Evolutionary conservation across 2,113 vertebrate genomes (phyloP).

Genomic region (Zosterops japonicus): DNA sequence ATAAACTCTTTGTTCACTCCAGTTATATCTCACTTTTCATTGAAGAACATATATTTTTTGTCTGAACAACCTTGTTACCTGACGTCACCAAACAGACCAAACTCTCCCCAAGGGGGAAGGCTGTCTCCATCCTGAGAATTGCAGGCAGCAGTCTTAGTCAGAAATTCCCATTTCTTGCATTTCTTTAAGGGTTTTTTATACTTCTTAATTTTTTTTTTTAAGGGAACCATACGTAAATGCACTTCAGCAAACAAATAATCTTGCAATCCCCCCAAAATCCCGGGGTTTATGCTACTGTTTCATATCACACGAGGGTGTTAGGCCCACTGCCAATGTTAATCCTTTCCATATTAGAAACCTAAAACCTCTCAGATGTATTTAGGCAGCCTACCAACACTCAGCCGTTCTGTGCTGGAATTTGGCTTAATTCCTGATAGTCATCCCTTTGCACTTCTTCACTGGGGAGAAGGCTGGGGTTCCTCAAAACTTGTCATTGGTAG

Average conservation of each 20-base stretch:
- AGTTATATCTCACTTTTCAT: neutral
- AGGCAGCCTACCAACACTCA: conserved; percentile 8
- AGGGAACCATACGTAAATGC: neutral
- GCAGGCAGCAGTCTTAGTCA: neutral
- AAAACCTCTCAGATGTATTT: conserved; percentile 43
- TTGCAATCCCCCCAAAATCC: neutral
- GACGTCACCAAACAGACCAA: neutral
- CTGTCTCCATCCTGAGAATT: neutral
- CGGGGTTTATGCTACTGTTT: conserved; percentile 53
- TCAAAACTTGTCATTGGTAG: neutral
- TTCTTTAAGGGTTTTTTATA: neutral
- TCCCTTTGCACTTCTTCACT: neutral
- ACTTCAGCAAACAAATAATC: conserved; percentile 30
- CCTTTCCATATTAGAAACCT: conserved; percentile 38
- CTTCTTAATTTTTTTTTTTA: neutral
- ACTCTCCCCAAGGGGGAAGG: neutral
- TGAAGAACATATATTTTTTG: neutral
- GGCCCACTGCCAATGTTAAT: conserved; percentile 50
- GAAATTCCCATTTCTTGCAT: neutral
- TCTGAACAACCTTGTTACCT: neutral
- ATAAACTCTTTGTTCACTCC: neutral
- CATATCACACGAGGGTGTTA: conserved; percentile 43
- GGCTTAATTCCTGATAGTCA: conserved; percentile 19
- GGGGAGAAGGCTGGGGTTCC: neutral
- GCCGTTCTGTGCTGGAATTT: conserved; percentile 2